phyloP scores from a whole-genome alignment of 1,140 invertebrate genomes.

The Aleiodes sp. region DNA sequence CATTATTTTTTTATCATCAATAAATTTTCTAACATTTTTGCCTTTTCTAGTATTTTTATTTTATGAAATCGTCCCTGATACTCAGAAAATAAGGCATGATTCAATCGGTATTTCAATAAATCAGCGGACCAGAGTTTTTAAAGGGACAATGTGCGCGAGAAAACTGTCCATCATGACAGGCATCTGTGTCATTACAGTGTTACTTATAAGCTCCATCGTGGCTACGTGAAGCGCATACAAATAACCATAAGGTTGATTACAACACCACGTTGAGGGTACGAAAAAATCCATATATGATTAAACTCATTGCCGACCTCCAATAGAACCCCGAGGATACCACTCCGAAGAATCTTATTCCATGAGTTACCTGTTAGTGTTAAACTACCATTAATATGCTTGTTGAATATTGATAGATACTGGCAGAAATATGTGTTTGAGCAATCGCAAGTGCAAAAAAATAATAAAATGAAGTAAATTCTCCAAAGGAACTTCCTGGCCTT shows the following conservation, averaged over 20 bases:
- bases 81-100: not conserved
- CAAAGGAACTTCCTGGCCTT: no score
- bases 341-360: no score
- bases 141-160: constrained; percentile 51
- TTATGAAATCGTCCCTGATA: not conserved
- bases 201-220: constrained; percentile 56
- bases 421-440: no score
- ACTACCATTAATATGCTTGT: no score
- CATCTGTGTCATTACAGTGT: constrained; percentile 57
- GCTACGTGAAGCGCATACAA: constrained; percentile 52
- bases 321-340: no score
- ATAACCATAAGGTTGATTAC: constrained; percentile 48
- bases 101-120: constrained; percentile 45
- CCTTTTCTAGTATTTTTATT: no score
- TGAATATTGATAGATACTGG: no score
- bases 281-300: not conserved
- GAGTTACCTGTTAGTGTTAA: no score
- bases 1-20: not conserved
- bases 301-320: no score
- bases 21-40: no score
- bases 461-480: no score
- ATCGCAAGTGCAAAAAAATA: no score
- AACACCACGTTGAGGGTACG: constrained; percentile 36
- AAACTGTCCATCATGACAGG: constrained; percentile 57
- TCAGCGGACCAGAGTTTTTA: constrained; percentile 33